phyloP scores from a whole-genome alignment of 2,888 invertebrate genomes.

The Liposcelis brunnea region DNA sequence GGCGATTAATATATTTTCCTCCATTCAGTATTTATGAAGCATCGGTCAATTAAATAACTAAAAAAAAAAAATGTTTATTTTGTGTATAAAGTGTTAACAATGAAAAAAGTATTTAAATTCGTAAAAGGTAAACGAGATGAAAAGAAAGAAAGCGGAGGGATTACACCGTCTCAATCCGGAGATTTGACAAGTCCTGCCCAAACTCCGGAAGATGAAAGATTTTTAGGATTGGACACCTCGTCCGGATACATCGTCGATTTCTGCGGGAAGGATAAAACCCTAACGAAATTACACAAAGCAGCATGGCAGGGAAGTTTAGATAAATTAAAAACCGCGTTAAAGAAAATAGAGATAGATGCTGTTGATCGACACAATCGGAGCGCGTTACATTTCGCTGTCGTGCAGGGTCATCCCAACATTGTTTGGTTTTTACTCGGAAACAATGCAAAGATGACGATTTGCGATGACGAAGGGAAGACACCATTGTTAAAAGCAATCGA shows the following conservation, averaged over 20 bases:
- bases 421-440: constrained; percentile 22
- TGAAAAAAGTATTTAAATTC: constrained; percentile 23
- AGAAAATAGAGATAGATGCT: constrained; percentile 20
- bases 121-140: constrained; percentile 22
- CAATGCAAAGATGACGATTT: constrained; percentile 20
- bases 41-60: no score
- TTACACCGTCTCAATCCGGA: constrained; percentile 10
- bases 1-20: no score
- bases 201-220: constrained; percentile 10
- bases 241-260: constrained; percentile 20
- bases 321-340: constrained; percentile 20
- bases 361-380: constrained; percentile 20
- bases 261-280: constrained; percentile 20
- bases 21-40: no score
- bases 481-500: constrained; percentile 23
- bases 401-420: constrained; percentile 21
- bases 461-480: constrained; percentile 22
- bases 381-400: constrained; percentile 22
- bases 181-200: constrained; percentile 10
- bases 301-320: constrained; percentile 22
- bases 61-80: no score
- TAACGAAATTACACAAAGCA: constrained; percentile 21
- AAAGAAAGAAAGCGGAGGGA: constrained; percentile 17
- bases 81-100: constrained; percentile 11
- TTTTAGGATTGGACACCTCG: constrained; percentile 9